Percentiles rank a stretch among this genome's conserved stretches.
phyloP scores from a whole-genome alignment of 2,888 invertebrate species.

The Scrobipalpa costella region DNA sequence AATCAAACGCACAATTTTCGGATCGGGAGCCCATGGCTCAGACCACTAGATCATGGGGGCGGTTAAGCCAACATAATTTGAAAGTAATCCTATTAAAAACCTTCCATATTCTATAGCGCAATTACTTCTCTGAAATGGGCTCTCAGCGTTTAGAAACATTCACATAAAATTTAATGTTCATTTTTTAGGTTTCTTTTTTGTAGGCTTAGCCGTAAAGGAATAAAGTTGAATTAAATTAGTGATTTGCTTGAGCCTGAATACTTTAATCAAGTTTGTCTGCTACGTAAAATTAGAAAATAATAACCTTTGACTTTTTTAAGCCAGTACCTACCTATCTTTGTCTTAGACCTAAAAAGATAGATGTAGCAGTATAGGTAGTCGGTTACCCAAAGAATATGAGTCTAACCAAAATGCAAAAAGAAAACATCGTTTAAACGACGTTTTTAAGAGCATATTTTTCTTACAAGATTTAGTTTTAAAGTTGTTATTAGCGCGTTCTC shows the following conservation, averaged over 20 bases:
- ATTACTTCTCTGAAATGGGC: conserved; percentile 19
- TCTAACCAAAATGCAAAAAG: too few species aligned
- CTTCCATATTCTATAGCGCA: conserved; percentile 17
- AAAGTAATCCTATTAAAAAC: conserved; percentile 15
- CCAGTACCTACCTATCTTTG: too few species aligned
- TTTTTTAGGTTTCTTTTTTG: conserved; percentile 10
- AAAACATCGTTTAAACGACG: too few species aligned
- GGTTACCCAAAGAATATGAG: too few species aligned
- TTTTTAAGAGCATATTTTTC: too few species aligned
- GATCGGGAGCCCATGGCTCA: not conserved
- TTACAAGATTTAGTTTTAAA: too few species aligned
- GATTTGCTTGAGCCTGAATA: not conserved
- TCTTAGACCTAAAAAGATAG: too few species aligned
- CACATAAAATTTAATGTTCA: conserved; percentile 17
- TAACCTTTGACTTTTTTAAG: not conserved
- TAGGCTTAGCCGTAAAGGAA: conserved; percentile 7
- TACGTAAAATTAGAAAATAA: not conserved
- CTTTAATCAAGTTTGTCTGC: not conserved
- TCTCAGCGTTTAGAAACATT: conserved; percentile 15
- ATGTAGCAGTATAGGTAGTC: too few species aligned
- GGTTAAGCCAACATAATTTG: not conserved
- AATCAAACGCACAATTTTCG: too few species aligned
- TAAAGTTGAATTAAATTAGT: conserved; percentile 7
- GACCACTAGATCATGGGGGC: not conserved
- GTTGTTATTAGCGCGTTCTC: too few species aligned